These are phyloP conservation scores for Aptenodytes patagonicus DNA, from an alignment of 2,113 vertebrate species.

Conservation along the genomic window DNA sequence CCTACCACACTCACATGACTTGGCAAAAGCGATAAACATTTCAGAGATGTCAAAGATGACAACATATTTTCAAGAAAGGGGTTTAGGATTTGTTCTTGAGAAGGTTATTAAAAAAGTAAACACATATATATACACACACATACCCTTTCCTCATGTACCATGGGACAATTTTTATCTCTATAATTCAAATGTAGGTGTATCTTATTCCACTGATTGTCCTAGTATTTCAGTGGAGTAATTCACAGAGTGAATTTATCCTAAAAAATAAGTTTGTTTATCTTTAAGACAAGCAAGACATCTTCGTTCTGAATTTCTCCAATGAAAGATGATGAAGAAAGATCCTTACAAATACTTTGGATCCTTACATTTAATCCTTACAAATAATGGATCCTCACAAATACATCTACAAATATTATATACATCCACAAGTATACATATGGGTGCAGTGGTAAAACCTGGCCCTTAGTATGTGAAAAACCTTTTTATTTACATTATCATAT, in stretches of 20 bases:
- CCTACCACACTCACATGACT: not conserved
- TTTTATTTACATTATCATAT: not conserved
- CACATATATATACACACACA: not conserved
- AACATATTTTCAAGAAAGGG: not conserved
- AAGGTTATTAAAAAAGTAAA: slow-evolving; percentile 28
- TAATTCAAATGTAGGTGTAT: not conserved
- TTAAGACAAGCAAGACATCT: not conserved
- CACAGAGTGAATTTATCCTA: not conserved
- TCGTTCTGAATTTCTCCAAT: not conserved
- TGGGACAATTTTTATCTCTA: not conserved
- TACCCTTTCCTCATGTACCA: not conserved
- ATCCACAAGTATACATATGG: not conserved
- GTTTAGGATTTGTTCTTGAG: not conserved
- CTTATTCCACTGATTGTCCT: not conserved
- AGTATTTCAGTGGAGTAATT: not conserved
- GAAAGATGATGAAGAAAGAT: not conserved
- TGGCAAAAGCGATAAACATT: not conserved
- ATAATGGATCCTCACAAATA: not conserved
- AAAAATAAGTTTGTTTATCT: not conserved
- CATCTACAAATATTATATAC: not conserved
- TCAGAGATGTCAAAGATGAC: not conserved
- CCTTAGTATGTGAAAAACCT: not conserved
- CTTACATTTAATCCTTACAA: not conserved
- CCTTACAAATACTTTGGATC: not conserved
- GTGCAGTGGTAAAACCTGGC: not conserved